Evolutionary conservation across 2,888 invertebrate genomes (phyloP), one percentile per base, ranked within the genome.

Genomic region (Dichetophora obliterata): DNA sequence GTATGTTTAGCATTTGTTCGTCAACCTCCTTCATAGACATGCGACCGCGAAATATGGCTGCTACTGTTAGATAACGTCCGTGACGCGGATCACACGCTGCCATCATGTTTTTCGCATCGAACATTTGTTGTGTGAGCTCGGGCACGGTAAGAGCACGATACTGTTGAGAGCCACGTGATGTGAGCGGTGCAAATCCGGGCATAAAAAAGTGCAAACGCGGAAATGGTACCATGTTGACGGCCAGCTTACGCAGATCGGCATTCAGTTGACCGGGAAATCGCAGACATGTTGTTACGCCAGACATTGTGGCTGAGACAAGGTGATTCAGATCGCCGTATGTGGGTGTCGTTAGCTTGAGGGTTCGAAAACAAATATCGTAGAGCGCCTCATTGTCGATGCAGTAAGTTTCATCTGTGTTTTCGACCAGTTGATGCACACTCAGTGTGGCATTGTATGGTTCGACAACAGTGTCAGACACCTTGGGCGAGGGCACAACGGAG

Each of bases 191-290:
- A 90, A 98, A 98, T 16, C 97, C 97, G 69, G 97, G 96, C 95
- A 97, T 97, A 91, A 97, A 97, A 92, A 97, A 97, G 90, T 97
- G 97, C 66, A 97, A 92, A 87, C 97, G 95, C 3, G 98, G 98
- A 93, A 98, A 98, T 73, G 98, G 98, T 43, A 98, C 98, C 98
- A 98, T 98, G 92, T 98, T 98, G 76, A 98, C 96, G 61, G 96
- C 96, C 84, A 96, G 90, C 90, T 98, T 95, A 82, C 98, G 92
- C 81, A 98, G 91, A 90, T 98, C 98, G 59, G 97, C 96, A 90
- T 97, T 98, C 83, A 98, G 90, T 90, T 98, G 97, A 82, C 97
- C 98, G 11, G 97, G 98, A 92, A 98, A 98, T 82, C 95, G 90
- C 73, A 95, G 91, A 89, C 97, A 89, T 77, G 97, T 97, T 71